A percentile compares a stretch with the other conserved stretches of the same genome.
These are phyloP conservation scores for Teleogryllus oceanicus DNA, from an alignment of 2,888 invertebrate genomes.

Conservation along the genomic window DNA sequence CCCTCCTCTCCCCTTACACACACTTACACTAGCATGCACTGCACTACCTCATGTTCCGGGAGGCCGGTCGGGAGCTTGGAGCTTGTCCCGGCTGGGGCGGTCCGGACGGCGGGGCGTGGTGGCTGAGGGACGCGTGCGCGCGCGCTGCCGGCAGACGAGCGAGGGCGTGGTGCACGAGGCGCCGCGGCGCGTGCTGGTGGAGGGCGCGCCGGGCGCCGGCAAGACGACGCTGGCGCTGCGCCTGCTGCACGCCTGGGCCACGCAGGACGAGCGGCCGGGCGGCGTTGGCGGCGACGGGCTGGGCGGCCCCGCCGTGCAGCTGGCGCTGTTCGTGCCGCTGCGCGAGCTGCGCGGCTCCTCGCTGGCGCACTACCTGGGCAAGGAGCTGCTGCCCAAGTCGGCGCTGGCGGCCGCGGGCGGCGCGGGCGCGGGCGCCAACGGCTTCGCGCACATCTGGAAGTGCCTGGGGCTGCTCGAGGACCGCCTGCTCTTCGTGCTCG, in stretches of 20 bases:
- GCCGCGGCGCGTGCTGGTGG: conserved; percentile 53
- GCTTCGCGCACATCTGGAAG: conserved; percentile 38
- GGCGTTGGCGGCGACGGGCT: conserved; percentile 41
- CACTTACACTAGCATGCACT: too few species aligned
- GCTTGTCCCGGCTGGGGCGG: too few species aligned
- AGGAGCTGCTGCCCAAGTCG: conserved; percentile 50
- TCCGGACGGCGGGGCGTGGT: too few species aligned
- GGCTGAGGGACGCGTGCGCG: background rate
- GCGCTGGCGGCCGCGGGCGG: conserved; percentile 38
- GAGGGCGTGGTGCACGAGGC: conserved; percentile 52
- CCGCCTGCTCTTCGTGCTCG: conserved; percentile 53
- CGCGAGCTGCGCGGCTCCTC: conserved; percentile 52
- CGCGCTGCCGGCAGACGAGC: conserved; percentile 45
- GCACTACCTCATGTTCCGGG: too few species aligned
- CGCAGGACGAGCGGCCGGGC: conserved; percentile 43
- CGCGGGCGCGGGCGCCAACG: conserved; percentile 34
- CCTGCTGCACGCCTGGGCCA: conserved; percentile 56
- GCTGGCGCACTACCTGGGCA: conserved; percentile 43
- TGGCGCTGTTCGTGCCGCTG: conserved; percentile 54
- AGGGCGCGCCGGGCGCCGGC: conserved; percentile 54
- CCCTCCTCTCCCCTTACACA: too few species aligned
- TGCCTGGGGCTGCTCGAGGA: conserved; percentile 48
- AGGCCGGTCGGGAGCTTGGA: too few species aligned
- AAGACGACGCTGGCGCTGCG: conserved; percentile 53
- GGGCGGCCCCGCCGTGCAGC: conserved; percentile 49